These are phyloP conservation scores for Desoria tigrina DNA, from an alignment of 2,888 invertebrate species.

Conservation along the genomic window DNA sequence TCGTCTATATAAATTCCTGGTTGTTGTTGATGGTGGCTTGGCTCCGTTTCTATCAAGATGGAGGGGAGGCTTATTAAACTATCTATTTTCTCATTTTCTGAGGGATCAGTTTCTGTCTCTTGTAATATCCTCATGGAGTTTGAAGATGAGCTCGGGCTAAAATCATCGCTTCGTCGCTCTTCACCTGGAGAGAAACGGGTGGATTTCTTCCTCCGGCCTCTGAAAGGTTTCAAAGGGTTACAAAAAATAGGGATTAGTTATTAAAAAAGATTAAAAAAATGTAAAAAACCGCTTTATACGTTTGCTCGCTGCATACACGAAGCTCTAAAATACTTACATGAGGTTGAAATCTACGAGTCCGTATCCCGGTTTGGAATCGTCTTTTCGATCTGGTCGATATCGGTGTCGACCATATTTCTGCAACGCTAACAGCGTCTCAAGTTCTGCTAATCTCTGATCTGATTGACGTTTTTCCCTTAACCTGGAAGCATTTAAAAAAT, in stretches of 20 bases:
- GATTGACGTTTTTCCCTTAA: conserved; percentile 62
- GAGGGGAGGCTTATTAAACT: neutral
- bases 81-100: conserved; percentile 14
- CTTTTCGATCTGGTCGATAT: conserved; percentile 43
- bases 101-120: neutral
- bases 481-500: conserved; percentile 15
- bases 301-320: too few species aligned
- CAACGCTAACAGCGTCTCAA: conserved; percentile 63
- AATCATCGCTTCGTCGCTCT: neutral
- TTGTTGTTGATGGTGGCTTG: neutral
- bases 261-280: too few species aligned
- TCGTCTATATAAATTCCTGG: conserved; percentile 19
- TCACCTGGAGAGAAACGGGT: conserved; percentile 43
- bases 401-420: conserved; percentile 61
- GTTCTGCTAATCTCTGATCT: conserved; percentile 64
- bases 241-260: conserved; percentile 5
- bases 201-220: conserved; percentile 47
- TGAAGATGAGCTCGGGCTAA: neutral
- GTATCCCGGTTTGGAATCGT: conserved; percentile 56
- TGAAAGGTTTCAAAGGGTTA: conserved; percentile 31
- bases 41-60: too few species aligned
- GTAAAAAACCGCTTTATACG: too few species aligned
- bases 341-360: conserved; percentile 62
- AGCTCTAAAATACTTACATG: too few species aligned
- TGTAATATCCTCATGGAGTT: neutral